Evolutionary conservation across 2,888 invertebrate genomes (phyloP).

Genomic region (Pristionchus entomophagus): DNA sequence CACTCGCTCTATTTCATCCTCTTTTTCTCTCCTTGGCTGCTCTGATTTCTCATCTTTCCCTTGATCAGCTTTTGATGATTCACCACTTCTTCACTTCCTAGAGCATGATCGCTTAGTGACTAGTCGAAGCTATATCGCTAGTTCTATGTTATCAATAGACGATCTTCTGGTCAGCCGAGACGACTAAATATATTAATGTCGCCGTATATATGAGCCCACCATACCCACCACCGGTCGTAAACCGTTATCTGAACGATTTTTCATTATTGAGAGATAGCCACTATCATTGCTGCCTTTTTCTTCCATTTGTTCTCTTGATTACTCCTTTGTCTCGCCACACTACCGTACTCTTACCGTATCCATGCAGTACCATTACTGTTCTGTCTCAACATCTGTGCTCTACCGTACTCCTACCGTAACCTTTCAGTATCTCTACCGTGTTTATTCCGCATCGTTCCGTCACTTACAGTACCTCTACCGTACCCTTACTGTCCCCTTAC

Average conservation of each 20-base stretch:
- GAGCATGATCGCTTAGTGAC: too few species aligned
- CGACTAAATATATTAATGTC: too few species aligned
- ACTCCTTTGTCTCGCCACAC: neutral
- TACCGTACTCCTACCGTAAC: neutral
- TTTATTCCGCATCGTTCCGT: too few species aligned
- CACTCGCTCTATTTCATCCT: neutral
- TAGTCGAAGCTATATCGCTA: too few species aligned
- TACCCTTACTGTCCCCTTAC: neutral
- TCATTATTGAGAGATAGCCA: too few species aligned
- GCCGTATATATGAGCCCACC: neutral
- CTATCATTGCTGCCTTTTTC: too few species aligned
- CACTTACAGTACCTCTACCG: neutral
- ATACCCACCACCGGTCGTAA: neutral
- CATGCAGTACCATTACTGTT: neutral
- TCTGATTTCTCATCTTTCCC: neutral
- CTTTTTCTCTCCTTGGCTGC: neutral
- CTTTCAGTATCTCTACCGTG: neutral
- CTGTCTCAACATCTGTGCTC: neutral
- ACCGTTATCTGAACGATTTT: neutral
- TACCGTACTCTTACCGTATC: neutral
- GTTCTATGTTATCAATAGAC: too few species aligned
- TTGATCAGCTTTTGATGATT: too few species aligned
- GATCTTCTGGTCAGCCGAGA: too few species aligned
- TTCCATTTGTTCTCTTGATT: neutral
- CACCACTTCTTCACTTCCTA: too few species aligned